Evolutionary conservation across 2,113 vertebrate genomes (phyloP), one percentile per base, ranked within the genome.

Genomic region (Jacana jacana): DNA sequence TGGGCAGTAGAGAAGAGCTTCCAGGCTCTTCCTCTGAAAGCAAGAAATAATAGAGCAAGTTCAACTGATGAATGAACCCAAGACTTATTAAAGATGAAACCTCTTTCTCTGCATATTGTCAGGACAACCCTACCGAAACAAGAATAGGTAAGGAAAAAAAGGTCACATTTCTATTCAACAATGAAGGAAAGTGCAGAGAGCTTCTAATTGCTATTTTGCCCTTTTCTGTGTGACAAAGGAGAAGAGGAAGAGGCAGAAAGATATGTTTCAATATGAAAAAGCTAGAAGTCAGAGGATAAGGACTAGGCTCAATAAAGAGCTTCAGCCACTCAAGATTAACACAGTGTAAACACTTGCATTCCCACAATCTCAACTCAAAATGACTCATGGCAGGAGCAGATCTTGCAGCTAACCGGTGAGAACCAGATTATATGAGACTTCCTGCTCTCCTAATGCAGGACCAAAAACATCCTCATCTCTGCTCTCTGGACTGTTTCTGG

Each of bases 311-410:
- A 52, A 3, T 20, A 54, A 86, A 60, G 30, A 81, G 37, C 30
- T 65, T 52, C 51, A 81, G 33, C 12, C 27, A 27, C 16, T 61
- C 39, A 71, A 46, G 33, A 35, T 75, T 6, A 87, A 18, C 42
- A 12, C 16, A 14, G 11, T 39, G 31, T 39, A 44, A 63, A 64
- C 19, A 39, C 31, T 23, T 64, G 16, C 14, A 16, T 72, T 88
- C 17, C n/a, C 30, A 11, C 10, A 42, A 28, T 28, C 42, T 76
- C 44, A 87, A 13, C 37, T 66, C 7, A 33, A 37, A 64, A 58
- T 31, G 19, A 49, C 19, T 44, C 1, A 1, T 27, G 35, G 17
- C 3, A 7, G 17, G 4, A 24, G 15, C 15, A 42, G 19, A 1
- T 1, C 42, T 57, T 70, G 28, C 51, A 88, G 58, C n/a, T 28